Conservation (phyloP, 2,888 invertebrate species). For the Dolomedes plantarius region DNA sequence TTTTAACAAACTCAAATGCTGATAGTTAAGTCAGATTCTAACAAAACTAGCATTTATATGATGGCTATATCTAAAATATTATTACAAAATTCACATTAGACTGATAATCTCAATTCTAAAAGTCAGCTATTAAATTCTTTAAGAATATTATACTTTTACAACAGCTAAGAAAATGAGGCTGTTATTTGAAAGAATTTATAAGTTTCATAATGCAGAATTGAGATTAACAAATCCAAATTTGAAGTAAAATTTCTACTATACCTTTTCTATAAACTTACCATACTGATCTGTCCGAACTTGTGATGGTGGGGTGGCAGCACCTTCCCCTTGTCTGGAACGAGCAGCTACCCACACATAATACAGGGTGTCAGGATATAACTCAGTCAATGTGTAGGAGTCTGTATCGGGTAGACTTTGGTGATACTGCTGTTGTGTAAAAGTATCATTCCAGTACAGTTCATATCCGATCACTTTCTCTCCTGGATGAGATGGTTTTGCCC, state of each 20-base stretch:
- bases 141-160: no score
- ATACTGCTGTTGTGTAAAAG: conserved; percentile 82
- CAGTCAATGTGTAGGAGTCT: conserved; percentile 90
- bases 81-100: no score
- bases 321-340: conserved; percentile 93
- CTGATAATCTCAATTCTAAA: no score
- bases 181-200: no score
- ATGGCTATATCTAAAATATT: no score
- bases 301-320: conserved; percentile 96
- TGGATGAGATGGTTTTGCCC: conserved; percentile 93
- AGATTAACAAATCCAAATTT: neutral
- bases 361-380: conserved; percentile 94
- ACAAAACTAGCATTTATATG: no score
- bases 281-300: conserved; percentile 97
- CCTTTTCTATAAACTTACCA: conserved; percentile 84
- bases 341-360: conserved; percentile 99
- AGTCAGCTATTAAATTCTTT: no score
- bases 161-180: no score
- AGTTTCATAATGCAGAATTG: neutral
- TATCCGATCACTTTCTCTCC: conserved; percentile 96
- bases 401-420: conserved; percentile 84
- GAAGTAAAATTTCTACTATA: neutral
- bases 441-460: conserved; percentile 98
- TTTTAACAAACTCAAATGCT: no score
- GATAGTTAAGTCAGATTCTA: no score